Conservation (phyloP, 2,888 invertebrate species). For the Anagyrus pseudococci region DNA sequence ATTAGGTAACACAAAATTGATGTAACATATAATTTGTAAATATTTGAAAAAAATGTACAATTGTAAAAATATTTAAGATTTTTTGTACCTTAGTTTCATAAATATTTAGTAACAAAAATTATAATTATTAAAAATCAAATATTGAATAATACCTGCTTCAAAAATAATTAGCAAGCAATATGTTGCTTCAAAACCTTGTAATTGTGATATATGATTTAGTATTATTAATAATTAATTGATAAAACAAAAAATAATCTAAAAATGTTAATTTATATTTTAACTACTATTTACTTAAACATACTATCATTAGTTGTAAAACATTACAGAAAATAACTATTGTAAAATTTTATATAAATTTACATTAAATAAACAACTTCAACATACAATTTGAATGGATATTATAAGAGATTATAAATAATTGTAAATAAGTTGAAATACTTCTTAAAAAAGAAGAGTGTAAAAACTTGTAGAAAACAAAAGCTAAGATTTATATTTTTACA, state of each 20-base stretch:
- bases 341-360: slow-evolving; percentile 10
- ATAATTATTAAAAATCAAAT: neutral
- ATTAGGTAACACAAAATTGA: neutral
- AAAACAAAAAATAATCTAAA: slow-evolving; percentile 18
- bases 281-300: slow-evolving; percentile 9
- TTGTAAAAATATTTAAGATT: neutral
- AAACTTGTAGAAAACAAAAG: slow-evolving; percentile 29
- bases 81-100: too few species aligned
- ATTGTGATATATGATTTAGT: slow-evolving; percentile 35
- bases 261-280: slow-evolving; percentile 9
- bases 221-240: slow-evolving; percentile 17
- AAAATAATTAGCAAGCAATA: neutral
- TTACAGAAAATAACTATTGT: slow-evolving; percentile 7
- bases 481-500: slow-evolving; percentile 27
- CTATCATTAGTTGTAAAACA: neutral
- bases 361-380: slow-evolving; percentile 16
- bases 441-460: slow-evolving; percentile 30
- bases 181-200: too few species aligned
- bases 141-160: neutral
- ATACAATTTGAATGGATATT: slow-evolving; percentile 26
- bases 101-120: neutral
- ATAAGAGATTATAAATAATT: slow-evolving; percentile 31
- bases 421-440: slow-evolving; percentile 21
- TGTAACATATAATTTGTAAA: too few species aligned
- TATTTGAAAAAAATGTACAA: too few species aligned